These are phyloP conservation scores for Thalpophila matura DNA, from an alignment of 2,888 invertebrate genomes.

Conservation along the genomic window DNA sequence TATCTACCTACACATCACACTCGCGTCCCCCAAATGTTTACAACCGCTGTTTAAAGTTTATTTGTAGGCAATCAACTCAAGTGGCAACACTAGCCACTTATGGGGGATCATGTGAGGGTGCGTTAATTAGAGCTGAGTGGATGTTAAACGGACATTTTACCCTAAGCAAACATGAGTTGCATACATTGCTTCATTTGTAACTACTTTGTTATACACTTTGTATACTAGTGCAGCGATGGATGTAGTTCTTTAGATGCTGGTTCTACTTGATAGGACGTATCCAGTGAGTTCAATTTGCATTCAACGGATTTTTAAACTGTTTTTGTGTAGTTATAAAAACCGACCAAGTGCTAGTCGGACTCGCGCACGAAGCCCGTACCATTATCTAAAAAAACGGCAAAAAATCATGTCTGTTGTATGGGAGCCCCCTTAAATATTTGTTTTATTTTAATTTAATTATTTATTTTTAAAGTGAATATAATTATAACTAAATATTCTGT, in stretches of 20 bases:
- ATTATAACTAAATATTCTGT: no score
- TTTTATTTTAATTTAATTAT: no score
- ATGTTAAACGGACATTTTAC: background rate
- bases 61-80: constrained; percentile 27
- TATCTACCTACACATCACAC: no score
- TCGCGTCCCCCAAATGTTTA: constrained; percentile 20
- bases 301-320: no score
- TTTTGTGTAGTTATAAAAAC: no score
- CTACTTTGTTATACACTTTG: background rate
- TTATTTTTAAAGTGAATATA: no score
- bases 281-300: background rate
- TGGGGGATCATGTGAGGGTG: constrained; percentile 37
- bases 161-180: background rate
- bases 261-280: background rate
- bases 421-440: no score
- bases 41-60: constrained; percentile 28
- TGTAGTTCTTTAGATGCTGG: background rate
- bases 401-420: no score
- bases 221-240: background rate
- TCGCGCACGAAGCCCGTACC: no score
- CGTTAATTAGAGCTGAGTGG: constrained; percentile 27
- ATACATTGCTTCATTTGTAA: background rate
- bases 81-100: constrained; percentile 29
- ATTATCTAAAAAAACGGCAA: no score
- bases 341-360: no score